A percentile compares a stretch with the other conserved stretches of the same genome.
Conservation (phyloP, 37 sponge, comb jelly and placozoan genomes). For the Halisarca cf. caerulea region DNA sequence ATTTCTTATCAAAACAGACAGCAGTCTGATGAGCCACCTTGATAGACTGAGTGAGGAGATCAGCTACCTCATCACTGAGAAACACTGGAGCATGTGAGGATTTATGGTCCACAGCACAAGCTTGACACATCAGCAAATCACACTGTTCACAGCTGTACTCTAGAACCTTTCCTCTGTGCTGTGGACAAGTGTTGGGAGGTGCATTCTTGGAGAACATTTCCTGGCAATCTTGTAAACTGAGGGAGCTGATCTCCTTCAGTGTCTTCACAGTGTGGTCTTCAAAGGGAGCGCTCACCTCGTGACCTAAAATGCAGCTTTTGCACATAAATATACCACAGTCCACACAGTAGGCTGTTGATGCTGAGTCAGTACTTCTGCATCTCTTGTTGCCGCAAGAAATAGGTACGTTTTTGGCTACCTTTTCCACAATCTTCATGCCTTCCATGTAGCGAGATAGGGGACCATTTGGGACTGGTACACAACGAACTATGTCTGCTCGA, state of each 20-base stretch:
- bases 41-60: neutral
- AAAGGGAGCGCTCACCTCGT: neutral
- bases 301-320: neutral
- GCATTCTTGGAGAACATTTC: neutral
- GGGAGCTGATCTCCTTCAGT: neutral
- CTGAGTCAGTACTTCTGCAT: neutral
- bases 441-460: neutral
- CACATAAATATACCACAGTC: neutral
- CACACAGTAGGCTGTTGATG: neutral
- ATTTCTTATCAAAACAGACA: too few species aligned
- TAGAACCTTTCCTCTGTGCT: neutral
- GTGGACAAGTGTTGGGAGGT: neutral
- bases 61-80: neutral
- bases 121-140: neutral
- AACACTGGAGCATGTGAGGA: neutral
- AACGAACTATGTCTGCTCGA: too few species aligned
- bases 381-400: neutral
- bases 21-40: neutral
- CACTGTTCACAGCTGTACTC: constrained; percentile 14
- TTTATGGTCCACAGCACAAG: neutral
- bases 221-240: neutral
- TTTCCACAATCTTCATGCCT: neutral
- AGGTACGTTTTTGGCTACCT: neutral
- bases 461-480: neutral
- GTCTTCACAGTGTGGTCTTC: neutral